Base-by-base conservation (phyloP, 2,113 vertebrate species). In the Coturnix japonica region DNA sequence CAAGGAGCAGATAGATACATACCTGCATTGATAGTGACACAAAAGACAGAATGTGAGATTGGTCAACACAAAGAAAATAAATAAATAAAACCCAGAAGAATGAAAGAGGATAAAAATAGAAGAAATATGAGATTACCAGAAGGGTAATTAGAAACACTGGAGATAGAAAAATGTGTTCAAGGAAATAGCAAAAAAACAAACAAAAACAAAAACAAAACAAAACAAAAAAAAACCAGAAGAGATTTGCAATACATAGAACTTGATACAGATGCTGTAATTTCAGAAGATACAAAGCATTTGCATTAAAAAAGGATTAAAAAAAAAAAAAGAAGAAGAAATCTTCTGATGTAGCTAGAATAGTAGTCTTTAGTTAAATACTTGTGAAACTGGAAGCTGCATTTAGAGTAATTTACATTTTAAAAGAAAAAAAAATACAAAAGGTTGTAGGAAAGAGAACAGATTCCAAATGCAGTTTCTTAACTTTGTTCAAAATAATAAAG, bases 351-450 rank as follows among this genome's bases (percentile, higher is more conserved):
- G 31, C 46, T 72, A 54, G 33, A 89, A 81, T 37, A 51, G 15
- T 47, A 81, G 22, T 44, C n/a, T 65, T 89, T 60, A 78, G 31
- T 43, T 90, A 95, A 81, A 82, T 56, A 67, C 8, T 57, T 47
- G 60, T 64, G 56, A 56, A 92, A 79, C 54, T 81, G 71, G 73
- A 93, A 89, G 49, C 13, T 69, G 23, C 51, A 63, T 77, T 92
- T 93, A 86, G 17, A 75, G 54, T 76, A 65, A 95, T 91, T 91
- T 93, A 84, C 77, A 93, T 86, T 93, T 89, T 85, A 95, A 94
- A 95, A 89, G 57, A 73, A 91, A 72, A 39, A 75, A 53, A 67
- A 85, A 67, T 44, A 51, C 22, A 16, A 51, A 87, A 76, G 61
- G 73, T 92, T 92, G 86, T 25, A 84, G 20, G 39, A 81, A 87